Percentiles rank a stretch among this genome's conserved stretches.
Evolutionary conservation across 2,888 invertebrate genomes (phyloP).

Genomic region (Nasonovia ribisnigri): DNA sequence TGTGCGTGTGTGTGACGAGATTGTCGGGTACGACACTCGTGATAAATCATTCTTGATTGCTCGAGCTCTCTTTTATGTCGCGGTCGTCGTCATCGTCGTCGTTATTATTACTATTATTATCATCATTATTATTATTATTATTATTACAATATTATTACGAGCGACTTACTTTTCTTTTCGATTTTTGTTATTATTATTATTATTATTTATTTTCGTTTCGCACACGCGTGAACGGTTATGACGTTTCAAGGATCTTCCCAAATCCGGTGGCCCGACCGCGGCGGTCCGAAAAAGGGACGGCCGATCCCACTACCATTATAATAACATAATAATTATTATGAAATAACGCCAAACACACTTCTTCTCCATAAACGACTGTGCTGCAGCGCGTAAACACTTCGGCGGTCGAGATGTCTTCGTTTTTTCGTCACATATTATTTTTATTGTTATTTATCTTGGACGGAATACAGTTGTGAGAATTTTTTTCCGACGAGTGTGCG

Average conservation of each 20-base stretch:
- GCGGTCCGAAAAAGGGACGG: conserved; percentile 50
- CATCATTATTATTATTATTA: background rate
- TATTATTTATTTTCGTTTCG: conserved; percentile 9
- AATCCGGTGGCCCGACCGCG: conserved; percentile 22
- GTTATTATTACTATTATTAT: conserved; percentile 22
- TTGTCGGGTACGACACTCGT: conserved; percentile 28
- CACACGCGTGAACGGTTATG: background rate
- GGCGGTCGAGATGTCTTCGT: background rate
- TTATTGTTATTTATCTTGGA: background rate
- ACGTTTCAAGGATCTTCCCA: conserved; percentile 57
- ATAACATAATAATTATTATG: background rate
- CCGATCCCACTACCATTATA: background rate
- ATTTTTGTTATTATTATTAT: background rate
- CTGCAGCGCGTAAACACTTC: background rate
- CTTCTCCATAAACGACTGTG: background rate
- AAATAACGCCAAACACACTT: background rate
- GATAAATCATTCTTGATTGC: conserved; percentile 46
- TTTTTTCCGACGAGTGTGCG: background rate
- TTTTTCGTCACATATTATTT: background rate
- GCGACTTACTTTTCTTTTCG: background rate
- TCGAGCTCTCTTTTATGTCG: background rate
- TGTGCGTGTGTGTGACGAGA: background rate
- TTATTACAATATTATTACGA: conserved; percentile 4
- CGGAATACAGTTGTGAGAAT: background rate
- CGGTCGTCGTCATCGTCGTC: background rate